Percentiles rank a stretch among this genome's conserved stretches.
phyloP scores from a whole-genome alignment of 2,113 vertebrate species.

The Maccullochella peelii region DNA sequence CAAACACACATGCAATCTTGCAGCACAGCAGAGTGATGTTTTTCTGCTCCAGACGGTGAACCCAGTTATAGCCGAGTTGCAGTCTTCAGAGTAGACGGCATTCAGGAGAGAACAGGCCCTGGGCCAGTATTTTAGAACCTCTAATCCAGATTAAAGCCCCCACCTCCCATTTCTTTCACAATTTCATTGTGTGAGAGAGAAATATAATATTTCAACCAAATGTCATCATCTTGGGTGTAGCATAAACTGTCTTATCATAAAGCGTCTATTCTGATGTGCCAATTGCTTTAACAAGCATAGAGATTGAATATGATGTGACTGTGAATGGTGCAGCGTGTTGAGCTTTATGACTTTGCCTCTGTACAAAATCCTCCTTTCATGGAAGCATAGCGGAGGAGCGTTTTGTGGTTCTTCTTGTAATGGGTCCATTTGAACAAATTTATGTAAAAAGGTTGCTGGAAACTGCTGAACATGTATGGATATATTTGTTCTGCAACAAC shows the following conservation, averaged over 20 bases:
- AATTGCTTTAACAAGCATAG: slow-evolving; percentile 70
- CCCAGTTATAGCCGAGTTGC: slow-evolving; percentile 56
- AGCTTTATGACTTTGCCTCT: slow-evolving; percentile 56
- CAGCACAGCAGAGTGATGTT: slow-evolving; percentile 39
- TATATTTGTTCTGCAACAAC: slow-evolving; percentile 21
- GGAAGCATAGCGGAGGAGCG: slow-evolving; percentile 48
- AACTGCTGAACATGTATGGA: slow-evolving; percentile 12
- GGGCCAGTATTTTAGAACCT: slow-evolving; percentile 74
- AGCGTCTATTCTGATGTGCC: slow-evolving; percentile 68
- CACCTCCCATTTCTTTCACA: slow-evolving; percentile 63
- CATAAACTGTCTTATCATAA: slow-evolving; percentile 70
- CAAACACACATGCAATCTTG: slow-evolving; percentile 54
- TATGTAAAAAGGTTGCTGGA: slow-evolving; percentile 54
- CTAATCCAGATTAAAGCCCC: slow-evolving; percentile 82
- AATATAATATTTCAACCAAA: slow-evolving; percentile 77
- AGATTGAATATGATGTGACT: slow-evolving; percentile 74
- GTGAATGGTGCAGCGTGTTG: slow-evolving; percentile 45
- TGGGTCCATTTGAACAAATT: slow-evolving; percentile 48
- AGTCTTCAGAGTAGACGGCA: slow-evolving; percentile 61
- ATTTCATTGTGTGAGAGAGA: slow-evolving; percentile 66
- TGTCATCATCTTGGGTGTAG: slow-evolving; percentile 80
- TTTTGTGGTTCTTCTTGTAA: slow-evolving; percentile 50
- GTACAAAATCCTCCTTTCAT: slow-evolving; percentile 64
- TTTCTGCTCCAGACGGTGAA: slow-evolving; percentile 63
- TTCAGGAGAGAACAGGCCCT: slow-evolving; percentile 67